These are phyloP conservation scores for Eurytoma adleriae DNA, from an alignment of 2,888 invertebrate genomes.

Conservation along the genomic window DNA sequence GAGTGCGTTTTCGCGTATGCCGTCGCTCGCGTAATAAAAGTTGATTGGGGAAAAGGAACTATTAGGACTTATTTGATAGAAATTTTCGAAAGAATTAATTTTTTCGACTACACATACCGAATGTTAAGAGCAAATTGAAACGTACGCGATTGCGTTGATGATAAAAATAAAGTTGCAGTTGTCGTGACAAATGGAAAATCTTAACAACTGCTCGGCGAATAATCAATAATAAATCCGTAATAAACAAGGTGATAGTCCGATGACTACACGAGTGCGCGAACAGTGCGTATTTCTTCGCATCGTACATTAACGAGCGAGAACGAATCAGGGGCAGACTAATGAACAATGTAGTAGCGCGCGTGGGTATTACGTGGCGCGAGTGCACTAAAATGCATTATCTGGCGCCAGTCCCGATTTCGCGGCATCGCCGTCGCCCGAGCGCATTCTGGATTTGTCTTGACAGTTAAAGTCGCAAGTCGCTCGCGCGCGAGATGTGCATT, in stretches of 20 bases:
- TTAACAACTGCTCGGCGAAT: too few species aligned
- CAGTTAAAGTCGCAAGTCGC: slow-evolving; percentile 45
- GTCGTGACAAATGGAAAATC: too few species aligned
- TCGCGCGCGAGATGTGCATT: slow-evolving; percentile 60
- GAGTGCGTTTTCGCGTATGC: slow-evolving; percentile 25
- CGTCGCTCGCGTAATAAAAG: neutral
- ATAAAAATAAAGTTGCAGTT: too few species aligned
- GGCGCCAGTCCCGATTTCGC: slow-evolving; percentile 56
- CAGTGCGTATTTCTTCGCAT: too few species aligned
- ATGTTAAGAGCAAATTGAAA: too few species aligned
- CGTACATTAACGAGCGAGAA: neutral
- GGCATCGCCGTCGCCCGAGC: slow-evolving; percentile 25
- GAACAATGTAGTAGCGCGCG: slow-evolving; percentile 5
- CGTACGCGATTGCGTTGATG: too few species aligned
- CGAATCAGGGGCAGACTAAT: slow-evolving; percentile 24
- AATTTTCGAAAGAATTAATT: too few species aligned
- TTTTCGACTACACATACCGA: too few species aligned
- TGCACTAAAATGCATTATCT: slow-evolving; percentile 52
- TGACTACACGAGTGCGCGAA: neutral
- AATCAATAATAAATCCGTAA: neutral
- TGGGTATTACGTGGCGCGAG: slow-evolving; percentile 14
- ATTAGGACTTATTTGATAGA: neutral
- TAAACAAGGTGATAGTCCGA: neutral
- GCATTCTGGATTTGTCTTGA: slow-evolving; percentile 54
- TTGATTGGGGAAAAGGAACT: neutral